Conservation (phyloP, 2,888 invertebrate species). For the Mesorhabditis spiculigera region DNA sequence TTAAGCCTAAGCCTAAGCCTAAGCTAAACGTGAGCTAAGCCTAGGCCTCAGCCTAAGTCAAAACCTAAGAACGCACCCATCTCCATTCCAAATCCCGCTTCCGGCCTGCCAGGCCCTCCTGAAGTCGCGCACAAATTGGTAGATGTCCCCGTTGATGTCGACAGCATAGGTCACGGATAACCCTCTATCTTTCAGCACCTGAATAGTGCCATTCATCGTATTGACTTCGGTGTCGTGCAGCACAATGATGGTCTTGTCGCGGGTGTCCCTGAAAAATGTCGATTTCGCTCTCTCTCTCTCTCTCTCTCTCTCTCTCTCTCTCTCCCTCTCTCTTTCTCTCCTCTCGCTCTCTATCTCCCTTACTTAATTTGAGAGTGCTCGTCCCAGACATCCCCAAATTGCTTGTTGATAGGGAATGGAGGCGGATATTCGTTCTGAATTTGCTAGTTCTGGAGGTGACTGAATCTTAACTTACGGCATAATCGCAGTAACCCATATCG, state of each 20-base stretch:
- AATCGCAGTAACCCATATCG: neutral
- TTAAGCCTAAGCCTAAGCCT: too few relatives aligned
- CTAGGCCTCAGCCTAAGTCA: too few relatives aligned
- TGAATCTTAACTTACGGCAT: neutral
- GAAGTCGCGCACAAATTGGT: neutral
- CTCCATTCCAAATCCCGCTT: neutral
- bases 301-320: too few relatives aligned
- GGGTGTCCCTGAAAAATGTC: neutral
- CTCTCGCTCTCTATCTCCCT: neutral
- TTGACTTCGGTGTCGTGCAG: neutral
- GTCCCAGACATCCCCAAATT: neutral
- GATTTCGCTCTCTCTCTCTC: too few relatives aligned
- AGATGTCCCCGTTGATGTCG: neutral
- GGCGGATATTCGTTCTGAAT: neutral
- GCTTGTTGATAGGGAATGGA: neutral
- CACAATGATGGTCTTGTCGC: neutral
- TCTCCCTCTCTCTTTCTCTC: too few relatives aligned
- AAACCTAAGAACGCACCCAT: neutral
- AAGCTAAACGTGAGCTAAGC: too few relatives aligned
- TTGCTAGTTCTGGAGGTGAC: neutral
- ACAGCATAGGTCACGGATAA: neutral
- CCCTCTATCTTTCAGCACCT: conserved; percentile 1
- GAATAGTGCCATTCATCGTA: neutral
- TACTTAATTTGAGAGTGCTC: neutral
- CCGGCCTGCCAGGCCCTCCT: conserved; percentile 3